These are phyloP conservation scores for Pecten maximus DNA, from an alignment of 2,888 invertebrate species.

Conservation along the genomic window DNA sequence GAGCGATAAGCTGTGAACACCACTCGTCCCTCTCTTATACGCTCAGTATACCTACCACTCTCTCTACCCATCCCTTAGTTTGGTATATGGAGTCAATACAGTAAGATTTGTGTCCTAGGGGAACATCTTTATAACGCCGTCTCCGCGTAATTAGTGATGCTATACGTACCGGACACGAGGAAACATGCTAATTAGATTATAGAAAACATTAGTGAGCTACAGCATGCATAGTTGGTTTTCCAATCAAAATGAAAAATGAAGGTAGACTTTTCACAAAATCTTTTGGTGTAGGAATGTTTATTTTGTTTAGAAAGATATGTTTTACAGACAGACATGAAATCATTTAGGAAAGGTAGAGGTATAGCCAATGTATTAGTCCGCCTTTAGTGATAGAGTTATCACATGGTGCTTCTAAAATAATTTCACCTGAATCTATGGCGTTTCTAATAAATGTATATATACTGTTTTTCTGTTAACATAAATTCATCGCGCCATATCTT, in stretches of 20 bases:
- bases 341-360: neutral
- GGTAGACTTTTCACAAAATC: neutral
- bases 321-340: neutral
- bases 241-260: neutral
- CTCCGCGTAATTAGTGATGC: neutral
- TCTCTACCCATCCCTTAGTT: no score
- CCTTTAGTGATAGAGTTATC: neutral
- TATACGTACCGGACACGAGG: neutral
- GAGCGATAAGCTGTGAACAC: no score
- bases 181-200: neutral
- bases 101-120: neutral
- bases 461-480: no score
- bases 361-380: neutral
- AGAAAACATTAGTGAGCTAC: neutral
- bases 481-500: no score
- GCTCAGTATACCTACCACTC: no score
- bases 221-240: neutral
- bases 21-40: no score
- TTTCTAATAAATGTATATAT: no score
- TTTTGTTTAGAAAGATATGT: neutral
- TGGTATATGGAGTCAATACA: no score
- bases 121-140: neutral
- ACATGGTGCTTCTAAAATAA: no score
- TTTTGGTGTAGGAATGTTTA: neutral
- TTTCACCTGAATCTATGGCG: no score